phyloP scores from a whole-genome alignment of 2,797 vertebrate genomes.

The Eidolon dupreanum region DNA sequence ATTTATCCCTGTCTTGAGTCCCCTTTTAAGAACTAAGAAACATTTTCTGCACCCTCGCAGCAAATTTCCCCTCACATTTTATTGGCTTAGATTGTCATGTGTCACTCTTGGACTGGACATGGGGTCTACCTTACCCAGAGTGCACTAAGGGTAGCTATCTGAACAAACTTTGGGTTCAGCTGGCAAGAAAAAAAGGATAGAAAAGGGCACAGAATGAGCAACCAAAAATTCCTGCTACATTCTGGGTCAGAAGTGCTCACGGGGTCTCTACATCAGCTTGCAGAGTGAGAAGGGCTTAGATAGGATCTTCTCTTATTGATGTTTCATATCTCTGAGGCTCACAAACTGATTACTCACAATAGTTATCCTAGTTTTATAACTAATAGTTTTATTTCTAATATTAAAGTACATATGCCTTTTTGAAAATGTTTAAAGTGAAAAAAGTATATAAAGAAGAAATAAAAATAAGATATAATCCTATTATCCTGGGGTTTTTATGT shows the following conservation, averaged over 20 bases:
- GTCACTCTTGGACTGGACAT: not conserved
- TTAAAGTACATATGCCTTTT: not conserved
- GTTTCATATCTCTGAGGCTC: not conserved
- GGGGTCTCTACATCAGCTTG: not conserved
- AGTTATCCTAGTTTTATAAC: not conserved
- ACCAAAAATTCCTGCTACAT: not conserved
- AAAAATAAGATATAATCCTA: not conserved
- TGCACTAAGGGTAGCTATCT: not conserved
- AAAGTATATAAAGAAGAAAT: not conserved
- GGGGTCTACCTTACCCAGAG: not conserved
- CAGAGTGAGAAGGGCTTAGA: not conserved
- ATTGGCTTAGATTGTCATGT: not conserved
- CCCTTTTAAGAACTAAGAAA: not conserved
- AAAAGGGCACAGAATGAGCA: accelerated
- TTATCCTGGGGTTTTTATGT: not conserved
- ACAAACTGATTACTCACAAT: not conserved
- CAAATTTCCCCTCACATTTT: not conserved
- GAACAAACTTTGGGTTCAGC: not conserved
- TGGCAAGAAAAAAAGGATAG: not conserved
- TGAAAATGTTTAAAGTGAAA: not conserved
- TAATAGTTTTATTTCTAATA: slow-evolving; percentile 6
- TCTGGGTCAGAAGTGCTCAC: not conserved
- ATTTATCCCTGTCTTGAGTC: not conserved
- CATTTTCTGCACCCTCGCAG: not conserved
- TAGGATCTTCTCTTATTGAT: not conserved